Evolutionary conservation across 2,888 invertebrate genomes (phyloP).

Genomic region (Formica aserva): DNA sequence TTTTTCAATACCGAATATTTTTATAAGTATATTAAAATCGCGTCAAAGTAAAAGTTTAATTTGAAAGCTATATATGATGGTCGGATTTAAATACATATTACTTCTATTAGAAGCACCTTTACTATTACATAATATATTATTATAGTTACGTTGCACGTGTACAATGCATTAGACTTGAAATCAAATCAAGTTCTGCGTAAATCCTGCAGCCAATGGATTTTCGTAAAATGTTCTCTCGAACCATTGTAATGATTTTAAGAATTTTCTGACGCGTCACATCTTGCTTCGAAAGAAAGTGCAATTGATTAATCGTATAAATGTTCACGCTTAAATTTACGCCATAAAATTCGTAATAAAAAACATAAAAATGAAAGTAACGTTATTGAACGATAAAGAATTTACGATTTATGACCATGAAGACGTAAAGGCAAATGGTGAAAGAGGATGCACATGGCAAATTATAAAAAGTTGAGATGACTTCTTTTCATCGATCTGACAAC

Average conservation of each 20-base stretch:
- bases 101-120: background rate
- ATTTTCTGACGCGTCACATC: background rate
- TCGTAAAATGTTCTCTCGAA: conserved; percentile 46
- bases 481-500: conserved; percentile 1
- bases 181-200: conserved; percentile 53
- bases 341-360: background rate
- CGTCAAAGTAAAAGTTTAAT: background rate
- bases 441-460: background rate
- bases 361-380: background rate
- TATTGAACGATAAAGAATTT: conserved; percentile 9
- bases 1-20: background rate
- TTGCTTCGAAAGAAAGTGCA: background rate
- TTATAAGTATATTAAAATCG: background rate
- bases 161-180: background rate
- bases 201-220: conserved; percentile 57
- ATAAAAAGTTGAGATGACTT: conserved; percentile 24
- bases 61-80: background rate
- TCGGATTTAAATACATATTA: background rate
- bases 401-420: background rate
- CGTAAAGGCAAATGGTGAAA: conserved; percentile 3
- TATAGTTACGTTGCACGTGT: background rate
- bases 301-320: conserved; percentile 16
- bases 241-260: conserved; percentile 58
- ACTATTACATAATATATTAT: background rate
- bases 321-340: background rate